phyloP scores from a whole-genome alignment of 2,113 vertebrate genomes.

The Chionis minor region DNA sequence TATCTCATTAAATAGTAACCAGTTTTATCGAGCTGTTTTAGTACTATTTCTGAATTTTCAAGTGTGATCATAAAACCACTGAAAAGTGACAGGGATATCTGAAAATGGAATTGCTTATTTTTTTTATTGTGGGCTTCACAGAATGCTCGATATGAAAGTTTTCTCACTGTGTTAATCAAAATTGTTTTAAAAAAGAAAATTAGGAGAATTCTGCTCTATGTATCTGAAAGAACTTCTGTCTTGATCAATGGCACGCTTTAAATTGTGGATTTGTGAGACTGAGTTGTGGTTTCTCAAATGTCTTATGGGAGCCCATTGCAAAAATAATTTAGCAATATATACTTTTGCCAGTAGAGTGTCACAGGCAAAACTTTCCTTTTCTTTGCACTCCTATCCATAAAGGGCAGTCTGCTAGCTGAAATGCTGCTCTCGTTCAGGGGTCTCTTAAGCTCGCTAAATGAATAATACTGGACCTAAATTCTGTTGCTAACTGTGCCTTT shows the following conservation, averaged over 20 bases:
- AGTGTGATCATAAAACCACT: not conserved
- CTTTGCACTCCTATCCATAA: not conserved
- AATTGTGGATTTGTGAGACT: not conserved
- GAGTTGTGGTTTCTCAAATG: not conserved
- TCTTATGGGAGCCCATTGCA: not conserved
- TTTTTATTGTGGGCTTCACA: not conserved
- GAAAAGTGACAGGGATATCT: not conserved
- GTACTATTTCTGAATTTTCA: not conserved
- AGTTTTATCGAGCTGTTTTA: not conserved
- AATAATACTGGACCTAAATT: not conserved
- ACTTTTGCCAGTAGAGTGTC: not conserved
- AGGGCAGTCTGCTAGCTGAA: not conserved
- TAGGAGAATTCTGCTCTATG: accelerated
- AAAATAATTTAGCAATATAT: not conserved
- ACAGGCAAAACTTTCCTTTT: not conserved
- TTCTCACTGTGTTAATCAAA: not conserved
- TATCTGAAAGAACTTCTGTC: not conserved
- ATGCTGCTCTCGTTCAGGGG: not conserved
- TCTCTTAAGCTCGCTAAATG: not conserved
- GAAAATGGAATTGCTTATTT: not conserved
- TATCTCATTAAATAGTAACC: not conserved
- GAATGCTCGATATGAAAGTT: not conserved
- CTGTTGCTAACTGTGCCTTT: not conserved
- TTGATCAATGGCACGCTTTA: not conserved
- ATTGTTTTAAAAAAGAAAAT: not conserved